These are phyloP conservation scores for Equus przewalskii DNA, from an alignment of 2,113 vertebrate genomes.

Conservation along the genomic window DNA sequence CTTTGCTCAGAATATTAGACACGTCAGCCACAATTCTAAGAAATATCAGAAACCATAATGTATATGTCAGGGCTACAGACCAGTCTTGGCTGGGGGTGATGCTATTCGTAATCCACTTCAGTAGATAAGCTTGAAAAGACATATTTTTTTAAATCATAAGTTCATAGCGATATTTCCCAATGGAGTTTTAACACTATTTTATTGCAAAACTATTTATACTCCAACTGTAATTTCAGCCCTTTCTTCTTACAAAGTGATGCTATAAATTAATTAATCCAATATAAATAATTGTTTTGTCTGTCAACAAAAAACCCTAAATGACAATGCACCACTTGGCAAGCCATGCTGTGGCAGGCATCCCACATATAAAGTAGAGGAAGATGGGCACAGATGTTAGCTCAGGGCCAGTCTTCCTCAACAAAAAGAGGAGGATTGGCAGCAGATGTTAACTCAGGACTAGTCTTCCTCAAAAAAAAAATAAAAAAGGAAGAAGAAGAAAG, in stretches of 20 bases:
- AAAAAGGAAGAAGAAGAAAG: no score
- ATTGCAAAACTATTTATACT: background rate
- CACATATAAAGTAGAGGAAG: no score
- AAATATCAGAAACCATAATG: background rate
- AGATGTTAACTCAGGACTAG: no score
- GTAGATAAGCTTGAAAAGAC: background rate
- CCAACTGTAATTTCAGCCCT: background rate
- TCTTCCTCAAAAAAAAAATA: no score
- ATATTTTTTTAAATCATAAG: background rate
- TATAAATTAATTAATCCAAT: background rate
- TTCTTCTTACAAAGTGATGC: background rate
- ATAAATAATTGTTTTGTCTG: background rate
- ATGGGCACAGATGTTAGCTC: no score
- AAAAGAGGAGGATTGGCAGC: no score
- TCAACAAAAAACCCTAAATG: background rate
- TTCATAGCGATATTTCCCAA: background rate
- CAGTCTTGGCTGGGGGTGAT: background rate
- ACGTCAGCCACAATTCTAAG: background rate
- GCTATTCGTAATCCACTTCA: background rate
- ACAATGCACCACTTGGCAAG: background rate
- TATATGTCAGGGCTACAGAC: background rate
- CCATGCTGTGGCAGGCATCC: no score
- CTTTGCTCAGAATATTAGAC: background rate
- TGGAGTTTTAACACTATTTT: background rate
- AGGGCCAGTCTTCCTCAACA: no score